Evolutionary conservation across 1,140 invertebrate species (phyloP).

Genomic region (Drosophila kikkawai): DNA sequence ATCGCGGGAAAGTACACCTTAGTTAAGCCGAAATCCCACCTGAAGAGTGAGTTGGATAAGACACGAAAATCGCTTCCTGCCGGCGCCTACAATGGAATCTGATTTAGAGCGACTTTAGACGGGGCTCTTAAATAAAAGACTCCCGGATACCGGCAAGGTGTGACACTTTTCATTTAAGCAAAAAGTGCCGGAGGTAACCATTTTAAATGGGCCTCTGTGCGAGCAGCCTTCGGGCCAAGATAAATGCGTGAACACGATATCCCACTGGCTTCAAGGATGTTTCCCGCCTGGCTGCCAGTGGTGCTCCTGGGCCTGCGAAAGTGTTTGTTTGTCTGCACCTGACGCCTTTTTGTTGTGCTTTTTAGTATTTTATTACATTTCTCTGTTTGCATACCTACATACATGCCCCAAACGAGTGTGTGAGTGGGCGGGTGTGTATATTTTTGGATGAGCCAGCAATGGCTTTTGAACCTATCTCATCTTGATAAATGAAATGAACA

Average conservation of each 20-base stretch:
- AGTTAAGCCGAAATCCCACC: slow-evolving; percentile 11
- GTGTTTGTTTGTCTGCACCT: slow-evolving; percentile 38
- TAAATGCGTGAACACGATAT: slow-evolving; percentile 57
- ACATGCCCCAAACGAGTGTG: background rate
- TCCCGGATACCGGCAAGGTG: slow-evolving; percentile 22
- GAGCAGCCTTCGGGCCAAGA: slow-evolving; percentile 46
- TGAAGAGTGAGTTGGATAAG: slow-evolving; percentile 6
- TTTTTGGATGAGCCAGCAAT: slow-evolving; percentile 14
- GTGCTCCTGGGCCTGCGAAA: slow-evolving; percentile 6
- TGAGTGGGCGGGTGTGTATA: slow-evolving; percentile 3
- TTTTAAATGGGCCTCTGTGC: slow-evolving; percentile 58
- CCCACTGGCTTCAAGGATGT: slow-evolving; percentile 26
- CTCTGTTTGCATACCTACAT: slow-evolving; percentile 12
- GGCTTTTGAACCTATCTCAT: slow-evolving; percentile 30
- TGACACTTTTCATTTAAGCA: slow-evolving; percentile 55
- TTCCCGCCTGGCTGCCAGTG: background rate
- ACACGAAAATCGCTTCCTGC: slow-evolving; percentile 31
- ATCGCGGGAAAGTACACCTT: background rate
- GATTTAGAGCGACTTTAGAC: slow-evolving; percentile 25
- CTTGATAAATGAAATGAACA: slow-evolving; percentile 35
- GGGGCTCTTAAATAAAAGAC: slow-evolving; percentile 21
- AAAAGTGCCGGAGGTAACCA: slow-evolving; percentile 49
- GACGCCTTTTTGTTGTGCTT: slow-evolving; percentile 35
- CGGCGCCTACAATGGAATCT: slow-evolving; percentile 12
- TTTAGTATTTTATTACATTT: slow-evolving; percentile 32